Percentiles rank a stretch among this genome's conserved stretches.
Evolutionary conservation across 2,888 invertebrate genomes (phyloP).

Genomic region (Conistra vaccinii): DNA sequence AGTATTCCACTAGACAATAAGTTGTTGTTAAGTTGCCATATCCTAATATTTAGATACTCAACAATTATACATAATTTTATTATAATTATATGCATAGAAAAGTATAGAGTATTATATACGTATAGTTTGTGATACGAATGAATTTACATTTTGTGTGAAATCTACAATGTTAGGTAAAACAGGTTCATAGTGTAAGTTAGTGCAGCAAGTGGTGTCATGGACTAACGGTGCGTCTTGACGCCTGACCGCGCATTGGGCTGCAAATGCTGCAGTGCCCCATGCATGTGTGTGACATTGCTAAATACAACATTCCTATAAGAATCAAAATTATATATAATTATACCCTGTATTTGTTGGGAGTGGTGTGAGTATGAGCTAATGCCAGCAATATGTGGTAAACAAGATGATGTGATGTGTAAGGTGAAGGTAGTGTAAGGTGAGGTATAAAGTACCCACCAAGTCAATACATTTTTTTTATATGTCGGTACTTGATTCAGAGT

Average conservation of each 20-base stretch:
- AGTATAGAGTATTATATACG: constrained; percentile 85
- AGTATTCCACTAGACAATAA: constrained; percentile 90
- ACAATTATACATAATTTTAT: constrained; percentile 84
- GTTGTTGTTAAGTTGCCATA: constrained; percentile 90
- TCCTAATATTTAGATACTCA: constrained; percentile 90
- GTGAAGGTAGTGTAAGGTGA: not conserved
- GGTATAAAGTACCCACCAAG: not conserved
- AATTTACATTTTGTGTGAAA: constrained; percentile 88
- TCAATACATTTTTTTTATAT: not conserved
- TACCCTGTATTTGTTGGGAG: not conserved
- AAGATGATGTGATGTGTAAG: not conserved
- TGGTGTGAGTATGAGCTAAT: not conserved
- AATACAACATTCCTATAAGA: constrained; percentile 38
- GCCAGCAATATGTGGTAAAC: not conserved
- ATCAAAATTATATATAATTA: constrained; percentile 8
- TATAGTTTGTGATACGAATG: constrained; percentile 90
- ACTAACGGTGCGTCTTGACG: not conserved
- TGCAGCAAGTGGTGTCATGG: constrained; percentile 1
- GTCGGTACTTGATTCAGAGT: not conserved
- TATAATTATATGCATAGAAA: constrained; percentile 81
- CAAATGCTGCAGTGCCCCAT: not conserved
- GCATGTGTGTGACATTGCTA: not conserved
- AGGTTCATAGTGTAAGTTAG: constrained; percentile 67
- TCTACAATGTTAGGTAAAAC: constrained; percentile 80
- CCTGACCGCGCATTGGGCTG: not conserved